These are phyloP conservation scores for Chionis minor DNA, from an alignment of 2,113 vertebrate species.

Conservation along the genomic window DNA sequence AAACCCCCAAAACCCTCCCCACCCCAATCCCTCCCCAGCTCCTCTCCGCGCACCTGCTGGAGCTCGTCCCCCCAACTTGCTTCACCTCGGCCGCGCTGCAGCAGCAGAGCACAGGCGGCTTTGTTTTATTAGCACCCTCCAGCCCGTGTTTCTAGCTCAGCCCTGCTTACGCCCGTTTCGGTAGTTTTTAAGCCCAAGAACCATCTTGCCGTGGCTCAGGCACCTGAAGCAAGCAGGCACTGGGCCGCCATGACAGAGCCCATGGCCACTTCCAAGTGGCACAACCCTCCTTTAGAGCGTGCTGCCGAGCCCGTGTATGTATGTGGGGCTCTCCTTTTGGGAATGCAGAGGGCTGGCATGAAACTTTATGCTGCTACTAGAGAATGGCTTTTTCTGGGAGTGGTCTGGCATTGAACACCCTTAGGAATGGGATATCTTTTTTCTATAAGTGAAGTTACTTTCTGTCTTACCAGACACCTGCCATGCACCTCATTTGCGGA, in stretches of 20 bases:
- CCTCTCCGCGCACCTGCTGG: not conserved
- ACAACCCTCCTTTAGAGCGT: not conserved
- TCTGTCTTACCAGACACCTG: not conserved
- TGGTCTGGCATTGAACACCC: not conserved
- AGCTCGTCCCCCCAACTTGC: rapidly evolving
- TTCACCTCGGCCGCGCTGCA: rapidly evolving
- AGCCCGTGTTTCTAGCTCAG: not conserved
- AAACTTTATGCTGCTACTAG: not conserved
- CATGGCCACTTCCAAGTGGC: rapidly evolving
- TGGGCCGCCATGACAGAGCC: rapidly evolving
- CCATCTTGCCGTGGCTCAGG: rapidly evolving
- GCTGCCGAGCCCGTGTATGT: rapidly evolving
- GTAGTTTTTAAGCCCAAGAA: not conserved
- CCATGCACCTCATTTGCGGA: not conserved
- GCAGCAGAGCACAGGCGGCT: not conserved
- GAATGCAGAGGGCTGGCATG: not conserved
- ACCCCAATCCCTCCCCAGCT: no score
- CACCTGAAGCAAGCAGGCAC: not conserved
- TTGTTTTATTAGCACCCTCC: no score
- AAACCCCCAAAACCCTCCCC: no score
- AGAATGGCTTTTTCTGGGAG: not conserved
- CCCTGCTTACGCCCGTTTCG: not conserved
- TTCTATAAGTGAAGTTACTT: rapidly evolving
- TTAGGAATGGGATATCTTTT: not conserved
- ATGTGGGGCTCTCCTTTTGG: not conserved